Evolutionary conservation across 2,797 vertebrate genomes (phyloP), one percentile per base, ranked within the genome.

Genomic region (Pyrocephalus nanus): DNA sequence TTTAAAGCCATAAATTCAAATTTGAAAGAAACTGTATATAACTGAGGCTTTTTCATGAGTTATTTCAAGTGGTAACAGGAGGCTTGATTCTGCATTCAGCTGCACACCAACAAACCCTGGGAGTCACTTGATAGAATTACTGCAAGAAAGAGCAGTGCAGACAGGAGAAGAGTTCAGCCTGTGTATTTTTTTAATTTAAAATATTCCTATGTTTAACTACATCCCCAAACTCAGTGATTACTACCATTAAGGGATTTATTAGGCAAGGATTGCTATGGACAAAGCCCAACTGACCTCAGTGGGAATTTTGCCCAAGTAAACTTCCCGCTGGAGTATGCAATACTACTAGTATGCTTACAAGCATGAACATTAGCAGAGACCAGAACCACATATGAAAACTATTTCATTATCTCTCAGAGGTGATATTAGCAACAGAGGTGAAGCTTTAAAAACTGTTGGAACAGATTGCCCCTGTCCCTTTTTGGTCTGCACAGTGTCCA

Each of bases 241-340:
- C 82, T 91, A 61, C 43, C 34, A 1, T 70, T 90, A 86, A 84
- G 73, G 88, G 38, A 81, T 95, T 88, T 96, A 79, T 94, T 86
- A 88, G 67, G 48, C 64, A 90, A 93, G 12, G 51, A 66, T 79
- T 86, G 27, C 72, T 77, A 81, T 93, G 88, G 88, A 87, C 53
- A 94, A 92, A 92, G 66, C 50, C 76, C 66, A 93, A 50, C 42
- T 92, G 88, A 93, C 73, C 91, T 93, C 80, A 88, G 38, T 40
- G 71, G 94, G 91, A 95, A 92, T 76, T 93, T n/a, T 95, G 88
- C 83, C 88, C 50, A 75, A 88, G 70, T 82, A 95, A 95, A 92
- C 91, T 85, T 96, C 92, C 90, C 73, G 67, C 0, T 79, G 76
- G 74, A 92, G 11, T 62, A 66, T 45, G 54, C 60, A 94, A 48